Evolutionary conservation across 2,113 vertebrate genomes (phyloP).

Genomic region (Sorex araneus): DNA sequence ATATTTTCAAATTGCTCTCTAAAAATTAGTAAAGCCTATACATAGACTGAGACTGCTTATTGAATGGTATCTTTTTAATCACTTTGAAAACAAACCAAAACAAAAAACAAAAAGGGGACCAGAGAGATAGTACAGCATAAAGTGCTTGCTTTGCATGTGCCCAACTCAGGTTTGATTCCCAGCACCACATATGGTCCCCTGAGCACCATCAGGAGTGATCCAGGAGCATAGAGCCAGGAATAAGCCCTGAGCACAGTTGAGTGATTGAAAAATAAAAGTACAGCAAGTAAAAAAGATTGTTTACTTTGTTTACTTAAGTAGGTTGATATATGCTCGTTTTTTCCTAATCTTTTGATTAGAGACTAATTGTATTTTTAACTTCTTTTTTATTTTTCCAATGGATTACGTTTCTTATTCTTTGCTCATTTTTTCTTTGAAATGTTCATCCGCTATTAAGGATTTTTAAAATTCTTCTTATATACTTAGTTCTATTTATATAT

Average conservation of each 20-base stretch:
- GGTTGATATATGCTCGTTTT: conserved; percentile 12
- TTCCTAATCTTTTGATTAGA: conserved; percentile 40
- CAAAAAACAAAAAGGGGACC: too few relatives aligned
- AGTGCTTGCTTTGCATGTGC: too few relatives aligned
- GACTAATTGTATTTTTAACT: conserved; percentile 44
- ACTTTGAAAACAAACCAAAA: neutral
- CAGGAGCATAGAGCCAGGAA: too few relatives aligned
- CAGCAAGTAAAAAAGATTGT: neutral
- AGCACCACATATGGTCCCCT: too few relatives aligned
- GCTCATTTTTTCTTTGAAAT: neutral
- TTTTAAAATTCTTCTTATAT: neutral
- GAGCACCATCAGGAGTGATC: too few relatives aligned
- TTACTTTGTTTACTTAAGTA: conserved; percentile 4
- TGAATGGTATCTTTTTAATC: neutral
- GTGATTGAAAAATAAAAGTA: too few relatives aligned
- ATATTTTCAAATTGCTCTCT: neutral
- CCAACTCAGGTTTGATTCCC: too few relatives aligned
- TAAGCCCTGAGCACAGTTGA: too few relatives aligned
- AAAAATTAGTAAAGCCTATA: conserved; percentile 1
- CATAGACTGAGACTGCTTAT: neutral
- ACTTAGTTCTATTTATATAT: conserved; percentile 9
- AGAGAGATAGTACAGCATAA: too few relatives aligned
- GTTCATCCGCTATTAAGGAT: conserved; percentile 25
- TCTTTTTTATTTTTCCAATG: conserved; percentile 28
- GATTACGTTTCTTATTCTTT: conserved; percentile 7